Percentiles rank a stretch among this genome's conserved stretches.
These are phyloP conservation scores for Lepidurus apus DNA, from an alignment of 1,140 invertebrate species.

Conservation along the genomic window DNA sequence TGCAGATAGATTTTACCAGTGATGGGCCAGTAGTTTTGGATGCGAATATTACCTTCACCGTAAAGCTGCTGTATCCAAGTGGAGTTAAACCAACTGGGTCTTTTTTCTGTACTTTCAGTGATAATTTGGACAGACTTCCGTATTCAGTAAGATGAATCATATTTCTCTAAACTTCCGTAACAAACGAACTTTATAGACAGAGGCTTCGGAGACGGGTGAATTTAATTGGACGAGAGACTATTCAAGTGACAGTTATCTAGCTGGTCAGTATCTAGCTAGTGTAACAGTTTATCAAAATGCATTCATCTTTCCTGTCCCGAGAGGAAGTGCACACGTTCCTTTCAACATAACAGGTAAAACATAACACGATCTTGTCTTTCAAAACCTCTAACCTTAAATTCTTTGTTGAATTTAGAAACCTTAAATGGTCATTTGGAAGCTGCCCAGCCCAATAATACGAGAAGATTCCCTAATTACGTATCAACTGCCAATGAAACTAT, in stretches of 20 bases:
- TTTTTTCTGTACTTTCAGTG: conserved; percentile 31
- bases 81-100: conserved; percentile 24
- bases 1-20: conserved; percentile 31
- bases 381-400: not conserved
- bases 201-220: conserved; percentile 4
- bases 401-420: conserved; percentile 23
- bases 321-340: not conserved
- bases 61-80: conserved; percentile 22
- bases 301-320: conserved; percentile 32
- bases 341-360: conserved; percentile 31
- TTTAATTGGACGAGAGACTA: conserved; percentile 31
- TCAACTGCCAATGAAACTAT: conserved; percentile 30
- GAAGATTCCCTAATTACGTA: conserved; percentile 24
- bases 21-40: conserved; percentile 33
- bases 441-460: not conserved
- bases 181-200: conserved; percentile 23
- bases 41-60: conserved; percentile 33
- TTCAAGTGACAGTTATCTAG: conserved; percentile 22
- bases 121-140: conserved; percentile 17
- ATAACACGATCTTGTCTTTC: not conserved
- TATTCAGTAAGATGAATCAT: conserved; percentile 22
- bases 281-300: conserved; percentile 30
- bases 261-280: conserved; percentile 26
- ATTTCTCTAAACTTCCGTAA: not conserved
- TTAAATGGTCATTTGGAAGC: conserved; percentile 31